Base-by-base conservation (phyloP, 1,140 invertebrate species). In the Augochlora pura region DNA sequence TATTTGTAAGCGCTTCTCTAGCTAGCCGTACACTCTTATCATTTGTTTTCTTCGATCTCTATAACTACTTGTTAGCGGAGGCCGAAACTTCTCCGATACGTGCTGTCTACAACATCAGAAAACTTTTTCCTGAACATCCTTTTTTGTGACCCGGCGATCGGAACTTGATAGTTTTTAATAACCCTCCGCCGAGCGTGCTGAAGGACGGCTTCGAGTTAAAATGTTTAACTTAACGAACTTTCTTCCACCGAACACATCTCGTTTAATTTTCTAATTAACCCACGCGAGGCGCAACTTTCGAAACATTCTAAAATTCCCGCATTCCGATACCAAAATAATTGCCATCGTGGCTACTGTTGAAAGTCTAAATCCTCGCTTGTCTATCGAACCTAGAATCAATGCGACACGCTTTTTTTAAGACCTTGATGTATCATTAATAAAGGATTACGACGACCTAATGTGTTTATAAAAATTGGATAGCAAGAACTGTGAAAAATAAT, bases 1-100 rank as follows among this genome's bases (percentile, higher is more conserved):
- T 85, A 79, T 85, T 86, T 86, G 80, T 77, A 77, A 68, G n/a
- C 54, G 54, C 18, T 57, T 84, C 52, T 64, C 63, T 23, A 67
- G 32, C 54, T 71, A 38, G 39, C 73, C 52, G n/a, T 68, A 10
- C 9, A 27, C 52, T 52, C 60, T 27, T 74, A 52, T 54, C 16
- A 23, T 62, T 8, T 21, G 25, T 38, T 18, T 70, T 21, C 27
- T 42, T 12, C 18, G 46, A 16, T 39, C 54, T n/a, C 23, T 32
- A 49, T 67, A 72, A 60, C 72, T 59, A 62, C 12, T 54, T 76
- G 57, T 83, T 69, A 52, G 66, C 76, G 46, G 82, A 49, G 73
- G 60, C 38, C 66, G 76, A 74, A 73, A 84, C 25, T 69, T 77
- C 16, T 52, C 67, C 38, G 62, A 71, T 71, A 77, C 67, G 32